phyloP scores from a whole-genome alignment of 2,797 vertebrate species.

The Amazonetta brasiliensis region DNA sequence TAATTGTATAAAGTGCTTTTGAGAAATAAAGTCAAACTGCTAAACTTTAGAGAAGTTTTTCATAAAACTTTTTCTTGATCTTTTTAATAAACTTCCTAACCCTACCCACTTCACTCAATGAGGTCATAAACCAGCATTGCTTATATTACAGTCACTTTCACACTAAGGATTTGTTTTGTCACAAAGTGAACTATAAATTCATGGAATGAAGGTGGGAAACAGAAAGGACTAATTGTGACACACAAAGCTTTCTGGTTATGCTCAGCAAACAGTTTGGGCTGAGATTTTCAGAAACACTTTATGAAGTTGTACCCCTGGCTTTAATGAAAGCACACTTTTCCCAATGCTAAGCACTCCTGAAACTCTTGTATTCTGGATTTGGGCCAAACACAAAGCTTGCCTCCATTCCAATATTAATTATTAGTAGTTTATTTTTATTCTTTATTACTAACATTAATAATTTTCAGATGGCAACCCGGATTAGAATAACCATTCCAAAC shows the following conservation, averaged over 20 bases:
- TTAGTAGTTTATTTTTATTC: conserved; percentile 38
- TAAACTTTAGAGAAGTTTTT: background rate
- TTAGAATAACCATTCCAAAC: conserved; percentile 18
- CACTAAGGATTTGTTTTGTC: conserved; percentile 60
- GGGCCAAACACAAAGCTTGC: conserved; percentile 15
- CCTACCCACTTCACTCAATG: background rate
- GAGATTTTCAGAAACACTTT: conserved; percentile 25
- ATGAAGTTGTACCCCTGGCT: background rate
- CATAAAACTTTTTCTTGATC: conserved; percentile 43
- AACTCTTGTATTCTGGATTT: conserved; percentile 21
- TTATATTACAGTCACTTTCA: conserved; percentile 68
- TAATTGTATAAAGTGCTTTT: background rate
- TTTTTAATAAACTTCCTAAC: conserved; percentile 64
- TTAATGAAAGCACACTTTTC: conserved; percentile 36
- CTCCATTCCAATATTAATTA: conserved; percentile 44
- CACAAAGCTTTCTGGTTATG: conserved; percentile 58
- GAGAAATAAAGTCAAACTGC: background rate
- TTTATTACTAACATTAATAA: conserved; percentile 20
- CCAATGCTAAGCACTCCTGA: background rate
- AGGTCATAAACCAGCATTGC: conserved; percentile 50
- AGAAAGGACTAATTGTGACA: conserved; percentile 51
- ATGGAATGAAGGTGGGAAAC: conserved; percentile 14
- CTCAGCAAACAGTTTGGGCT: conserved; percentile 50
- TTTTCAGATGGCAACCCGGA: conserved; percentile 33
- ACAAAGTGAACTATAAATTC: conserved; percentile 49